Evolutionary conservation across 2,888 invertebrate genomes (phyloP), one percentile per base, ranked within the genome.

Genomic region (Cryptus viduatorius): DNA sequence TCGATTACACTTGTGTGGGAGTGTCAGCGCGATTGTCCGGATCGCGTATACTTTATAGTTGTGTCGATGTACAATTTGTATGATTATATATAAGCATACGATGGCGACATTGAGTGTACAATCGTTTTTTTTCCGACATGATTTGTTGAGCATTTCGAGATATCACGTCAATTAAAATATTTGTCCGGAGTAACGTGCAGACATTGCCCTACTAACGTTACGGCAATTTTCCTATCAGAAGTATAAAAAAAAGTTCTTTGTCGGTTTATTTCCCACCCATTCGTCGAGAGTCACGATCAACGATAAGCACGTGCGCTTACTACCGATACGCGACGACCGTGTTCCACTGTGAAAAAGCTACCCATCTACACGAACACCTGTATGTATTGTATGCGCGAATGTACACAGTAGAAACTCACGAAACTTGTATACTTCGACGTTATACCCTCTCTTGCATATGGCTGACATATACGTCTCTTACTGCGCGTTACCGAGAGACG

Each of bases 281-380:
- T 44, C 56, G 53, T 5, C 67, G 61, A 78, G 61, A 78, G 78
- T 78, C 78, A 78, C 78, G 78, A 78, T 78, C 68, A 31, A 48
- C 56, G 78, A 69, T 78, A 78, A 78, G 69, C 78, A 78, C 69
- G 59, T 59, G 46, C 59, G 46, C 69, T 69, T 48, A 19, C 48
- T 69, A 61, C 68, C 78, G 68, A 69, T 78, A 78, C 78, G 78
- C 61, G 78, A 78, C 69, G 48, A 69, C 48, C 19, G 46, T 48
- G 69, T 48, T 69, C 0, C 46, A 61, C 67, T 24, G 31, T 48
- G 50, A 7, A 24, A 37, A 37, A 14, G 46, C 5, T 2, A 24
- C 24, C 4, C 46, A 16, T 68, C 44, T 53, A 31, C 53, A 71
- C 14, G 71, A 42, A 76, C 48, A 56, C 44, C 44, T 37, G 37